These are phyloP conservation scores for Scaptomyza reducta DNA, from an alignment of 2,888 invertebrate species.

Conservation along the genomic window DNA sequence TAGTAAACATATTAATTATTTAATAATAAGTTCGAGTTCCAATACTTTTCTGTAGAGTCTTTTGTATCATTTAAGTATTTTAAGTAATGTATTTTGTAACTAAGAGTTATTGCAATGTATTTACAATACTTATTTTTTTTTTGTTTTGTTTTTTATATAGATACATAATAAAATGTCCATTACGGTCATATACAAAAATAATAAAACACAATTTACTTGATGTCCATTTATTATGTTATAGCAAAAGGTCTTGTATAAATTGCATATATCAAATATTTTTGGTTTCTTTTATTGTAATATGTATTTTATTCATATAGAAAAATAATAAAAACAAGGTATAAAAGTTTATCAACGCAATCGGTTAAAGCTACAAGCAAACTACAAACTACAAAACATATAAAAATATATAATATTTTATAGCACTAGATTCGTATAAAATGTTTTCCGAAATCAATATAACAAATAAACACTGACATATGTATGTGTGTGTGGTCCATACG, in stretches of 20 bases:
- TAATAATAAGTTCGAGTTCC: conserved; percentile 75
- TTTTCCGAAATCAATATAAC: conserved; percentile 27
- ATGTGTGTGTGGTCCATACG: conserved; percentile 3
- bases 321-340: conserved; percentile 71
- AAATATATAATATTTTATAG: conserved; percentile 62
- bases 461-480: conserved; percentile 36
- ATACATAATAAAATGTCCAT: conserved; percentile 33
- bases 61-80: conserved; percentile 71
- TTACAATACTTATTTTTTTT: conserved; percentile 59
- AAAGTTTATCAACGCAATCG: conserved; percentile 77
- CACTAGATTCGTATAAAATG: conserved; percentile 45
- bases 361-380: conserved; percentile 72
- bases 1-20: conserved; percentile 67
- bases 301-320: conserved; percentile 54
- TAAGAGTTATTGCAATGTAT: conserved; percentile 44
- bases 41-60: conserved; percentile 74
- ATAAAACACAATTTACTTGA: conserved; percentile 66
- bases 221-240: conserved; percentile 68
- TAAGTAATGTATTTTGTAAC: conserved; percentile 46
- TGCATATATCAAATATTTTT: conserved; percentile 71
- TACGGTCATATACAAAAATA: conserved; percentile 50
- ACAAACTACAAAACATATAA: conserved; percentile 79
- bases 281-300: conserved; percentile 12
- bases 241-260: conserved; percentile 72
- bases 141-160: no score